A percentile compares a stretch with the other conserved stretches of the same genome.
Conservation (phyloP, 1,140 invertebrate genomes). For the Ceratina australensis region DNA sequence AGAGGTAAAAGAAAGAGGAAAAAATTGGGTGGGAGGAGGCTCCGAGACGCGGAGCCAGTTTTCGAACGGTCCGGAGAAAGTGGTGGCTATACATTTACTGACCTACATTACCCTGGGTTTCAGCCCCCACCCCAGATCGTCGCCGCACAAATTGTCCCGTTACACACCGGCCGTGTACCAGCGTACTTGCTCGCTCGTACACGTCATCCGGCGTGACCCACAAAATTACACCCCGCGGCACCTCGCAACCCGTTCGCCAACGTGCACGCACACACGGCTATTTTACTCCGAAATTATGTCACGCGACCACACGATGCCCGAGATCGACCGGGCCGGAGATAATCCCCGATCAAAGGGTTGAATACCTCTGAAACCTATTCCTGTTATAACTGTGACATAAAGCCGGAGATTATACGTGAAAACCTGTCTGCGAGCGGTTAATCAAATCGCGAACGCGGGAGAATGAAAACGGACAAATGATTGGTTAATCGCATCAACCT, state of each 20-base stretch:
- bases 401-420: too few relatives aligned
- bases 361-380: too few relatives aligned
- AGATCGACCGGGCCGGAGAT: neutral
- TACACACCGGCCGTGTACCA: constrained; percentile 55
- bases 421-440: too few relatives aligned
- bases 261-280: neutral
- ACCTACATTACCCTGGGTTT: constrained; percentile 77
- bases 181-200: constrained; percentile 26
- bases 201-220: constrained; percentile 72
- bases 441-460: neutral
- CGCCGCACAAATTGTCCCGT: constrained; percentile 68
- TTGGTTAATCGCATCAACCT: neutral
- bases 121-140: constrained; percentile 36
- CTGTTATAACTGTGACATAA: too few relatives aligned
- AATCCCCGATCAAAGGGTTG: too few relatives aligned
- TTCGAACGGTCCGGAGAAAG: constrained; percentile 78
- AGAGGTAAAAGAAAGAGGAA: constrained; percentile 1
- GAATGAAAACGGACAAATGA: neutral
- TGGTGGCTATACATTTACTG: constrained; percentile 77
- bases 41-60: constrained; percentile 66
- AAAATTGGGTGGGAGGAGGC: neutral
- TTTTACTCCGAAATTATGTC: constrained; percentile 65
- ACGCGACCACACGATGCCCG: constrained; percentile 35
- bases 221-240: constrained; percentile 60
- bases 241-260: neutral